Evolutionary conservation across 2,888 invertebrate species (phyloP).

Genomic region (Zonitis immaculata): DNA sequence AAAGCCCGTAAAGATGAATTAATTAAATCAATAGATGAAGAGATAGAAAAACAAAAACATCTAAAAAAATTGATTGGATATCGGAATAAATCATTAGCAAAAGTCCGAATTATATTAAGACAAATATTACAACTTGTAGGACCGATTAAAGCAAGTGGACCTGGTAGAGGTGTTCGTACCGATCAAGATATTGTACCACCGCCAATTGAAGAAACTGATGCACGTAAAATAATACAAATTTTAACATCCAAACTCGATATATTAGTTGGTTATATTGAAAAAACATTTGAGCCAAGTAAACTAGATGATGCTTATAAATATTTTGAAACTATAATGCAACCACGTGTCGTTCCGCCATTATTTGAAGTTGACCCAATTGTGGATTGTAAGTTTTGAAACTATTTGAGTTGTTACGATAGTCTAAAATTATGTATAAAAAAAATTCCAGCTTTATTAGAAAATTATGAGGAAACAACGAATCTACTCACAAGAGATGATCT

Average conservation of each 20-base stretch:
- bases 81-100: too few species aligned
- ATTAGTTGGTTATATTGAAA: constrained; percentile 24
- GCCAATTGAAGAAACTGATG: constrained; percentile 9
- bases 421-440: background rate
- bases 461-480: constrained; percentile 27
- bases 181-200: too few species aligned
- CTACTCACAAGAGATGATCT: constrained; percentile 36
- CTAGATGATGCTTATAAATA: constrained; percentile 30
- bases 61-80: too few species aligned
- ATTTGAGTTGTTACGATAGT: too few species aligned
- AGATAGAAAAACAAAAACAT: too few species aligned
- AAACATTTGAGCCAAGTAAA: constrained; percentile 18
- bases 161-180: too few species aligned
- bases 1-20: background rate
- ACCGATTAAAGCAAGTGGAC: background rate
- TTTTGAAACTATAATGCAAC: constrained; percentile 34
- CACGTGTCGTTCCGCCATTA: constrained; percentile 25
- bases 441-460: constrained; percentile 32
- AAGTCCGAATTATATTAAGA: too few species aligned
- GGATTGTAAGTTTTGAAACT: constrained; percentile 33
- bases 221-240: constrained; percentile 30
- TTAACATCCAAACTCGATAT: constrained; percentile 26
- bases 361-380: constrained; percentile 28
- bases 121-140: too few species aligned
- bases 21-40: too few species aligned